Conservation (phyloP, 2,797 vertebrate genomes). For the Propithecus perrieri region DNA sequence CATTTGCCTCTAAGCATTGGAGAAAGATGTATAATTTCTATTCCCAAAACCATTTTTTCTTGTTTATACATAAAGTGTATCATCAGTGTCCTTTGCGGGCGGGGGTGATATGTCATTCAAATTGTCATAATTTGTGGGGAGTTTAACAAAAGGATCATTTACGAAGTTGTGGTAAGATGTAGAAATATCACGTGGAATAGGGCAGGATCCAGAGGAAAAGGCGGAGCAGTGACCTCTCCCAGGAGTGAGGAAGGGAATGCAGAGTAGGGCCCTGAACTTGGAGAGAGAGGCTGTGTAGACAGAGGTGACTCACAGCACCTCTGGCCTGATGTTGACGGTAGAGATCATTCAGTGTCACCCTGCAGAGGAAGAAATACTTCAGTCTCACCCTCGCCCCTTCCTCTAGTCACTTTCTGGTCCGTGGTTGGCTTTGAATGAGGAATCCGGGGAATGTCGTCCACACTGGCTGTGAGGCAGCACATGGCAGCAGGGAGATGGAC, state of each 20-base stretch:
- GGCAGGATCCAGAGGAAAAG: not conserved
- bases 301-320: accelerated
- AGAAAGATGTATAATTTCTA: not conserved
- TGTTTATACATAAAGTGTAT: not conserved
- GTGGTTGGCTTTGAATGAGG: not conserved
- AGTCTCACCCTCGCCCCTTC: not conserved
- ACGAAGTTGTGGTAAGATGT: not conserved
- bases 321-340: too few relatives aligned
- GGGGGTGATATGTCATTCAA: not conserved
- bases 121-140: not conserved
- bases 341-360: not conserved
- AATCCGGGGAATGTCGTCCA: not conserved
- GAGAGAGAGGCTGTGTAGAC: not conserved
- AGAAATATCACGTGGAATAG: not conserved
- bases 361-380: not conserved
- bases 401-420: not conserved
- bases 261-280: not conserved
- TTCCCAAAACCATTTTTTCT: not conserved
- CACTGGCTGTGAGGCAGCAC: too few relatives aligned
- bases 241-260: accelerated
- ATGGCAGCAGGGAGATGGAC: accelerated
- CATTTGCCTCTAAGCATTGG: not conserved
- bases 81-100: not conserved
- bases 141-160: not conserved
- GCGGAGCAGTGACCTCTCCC: not conserved